Conservation (phyloP, 1,140 invertebrate species). For the Cherax quadricarinatus region DNA sequence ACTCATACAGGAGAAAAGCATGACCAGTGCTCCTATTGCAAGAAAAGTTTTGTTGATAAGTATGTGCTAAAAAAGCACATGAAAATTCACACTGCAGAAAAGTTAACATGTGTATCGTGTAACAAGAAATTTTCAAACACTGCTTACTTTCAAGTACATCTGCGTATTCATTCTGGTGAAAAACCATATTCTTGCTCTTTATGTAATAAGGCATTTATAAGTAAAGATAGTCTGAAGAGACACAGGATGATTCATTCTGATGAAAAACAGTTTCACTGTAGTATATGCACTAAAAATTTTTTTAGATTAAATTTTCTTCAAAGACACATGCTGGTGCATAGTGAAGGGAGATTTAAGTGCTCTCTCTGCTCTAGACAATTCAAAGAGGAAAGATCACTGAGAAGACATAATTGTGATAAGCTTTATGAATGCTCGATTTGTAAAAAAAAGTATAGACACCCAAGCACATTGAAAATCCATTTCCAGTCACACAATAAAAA, state of each 20-base stretch:
- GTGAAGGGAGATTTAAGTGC: background rate
- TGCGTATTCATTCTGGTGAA: conserved; percentile 17
- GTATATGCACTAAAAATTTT: background rate
- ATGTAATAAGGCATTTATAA: background rate
- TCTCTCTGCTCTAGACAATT: background rate
- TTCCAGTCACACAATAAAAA: background rate
- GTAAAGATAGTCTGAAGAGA: background rate
- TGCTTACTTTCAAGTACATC: background rate
- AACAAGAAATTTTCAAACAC: background rate
- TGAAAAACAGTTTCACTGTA: background rate
- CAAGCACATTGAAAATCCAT: background rate
- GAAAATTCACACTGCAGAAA: background rate
- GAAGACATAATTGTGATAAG: background rate
- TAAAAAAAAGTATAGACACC: background rate
- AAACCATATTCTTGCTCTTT: conserved; percentile 11
- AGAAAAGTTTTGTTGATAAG: background rate
- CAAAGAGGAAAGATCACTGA: background rate
- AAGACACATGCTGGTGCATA: background rate
- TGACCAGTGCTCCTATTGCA: background rate
- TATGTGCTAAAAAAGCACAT: background rate
- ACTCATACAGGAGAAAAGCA: background rate
- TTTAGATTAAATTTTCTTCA: background rate
- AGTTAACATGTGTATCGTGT: background rate
- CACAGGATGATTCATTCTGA: background rate
- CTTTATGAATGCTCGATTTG: background rate